Conservation (phyloP, 2,113 vertebrate genomes). For the Nesospiza acunhae region DNA sequence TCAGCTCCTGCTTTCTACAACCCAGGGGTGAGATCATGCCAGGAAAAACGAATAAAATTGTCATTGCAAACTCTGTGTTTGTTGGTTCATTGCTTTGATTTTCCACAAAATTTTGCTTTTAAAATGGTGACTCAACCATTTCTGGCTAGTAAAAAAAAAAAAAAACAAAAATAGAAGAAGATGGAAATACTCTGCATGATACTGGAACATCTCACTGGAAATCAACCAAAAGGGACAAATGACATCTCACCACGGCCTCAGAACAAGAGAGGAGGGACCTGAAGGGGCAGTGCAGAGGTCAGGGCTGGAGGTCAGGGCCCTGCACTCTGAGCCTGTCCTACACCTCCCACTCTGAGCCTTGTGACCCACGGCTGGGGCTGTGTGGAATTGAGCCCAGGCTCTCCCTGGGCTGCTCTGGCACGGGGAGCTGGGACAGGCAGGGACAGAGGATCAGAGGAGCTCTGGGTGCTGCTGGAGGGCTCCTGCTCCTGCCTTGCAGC, state of each 20-base stretch:
- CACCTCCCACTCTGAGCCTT: not conserved
- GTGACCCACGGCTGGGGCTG: fast-evolving
- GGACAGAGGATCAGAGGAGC: not conserved
- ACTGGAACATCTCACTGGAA: not conserved
- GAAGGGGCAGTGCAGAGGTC: not conserved
- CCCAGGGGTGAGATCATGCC: not conserved
- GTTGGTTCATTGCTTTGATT: not conserved
- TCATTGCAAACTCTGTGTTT: not conserved
- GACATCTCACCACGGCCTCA: not conserved
- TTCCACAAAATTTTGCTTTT: not conserved
- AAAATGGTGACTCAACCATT: not conserved
- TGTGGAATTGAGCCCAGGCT: not conserved
- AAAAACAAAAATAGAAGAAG: not conserved
- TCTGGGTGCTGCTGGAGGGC: not conserved
- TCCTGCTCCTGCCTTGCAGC: no score
- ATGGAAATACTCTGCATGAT: not conserved
- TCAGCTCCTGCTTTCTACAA: not conserved
- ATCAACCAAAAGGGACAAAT: fast-evolving
- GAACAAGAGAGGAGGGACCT: not conserved
- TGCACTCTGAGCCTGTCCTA: no score
- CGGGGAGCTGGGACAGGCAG: not conserved
- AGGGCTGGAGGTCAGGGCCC: not conserved
- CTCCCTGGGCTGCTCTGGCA: not conserved
- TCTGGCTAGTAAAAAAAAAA: not conserved
- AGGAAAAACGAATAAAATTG: not conserved